Evolutionary conservation across 2,113 vertebrate species (phyloP).

Genomic region (Todiramphus chloris): DNA sequence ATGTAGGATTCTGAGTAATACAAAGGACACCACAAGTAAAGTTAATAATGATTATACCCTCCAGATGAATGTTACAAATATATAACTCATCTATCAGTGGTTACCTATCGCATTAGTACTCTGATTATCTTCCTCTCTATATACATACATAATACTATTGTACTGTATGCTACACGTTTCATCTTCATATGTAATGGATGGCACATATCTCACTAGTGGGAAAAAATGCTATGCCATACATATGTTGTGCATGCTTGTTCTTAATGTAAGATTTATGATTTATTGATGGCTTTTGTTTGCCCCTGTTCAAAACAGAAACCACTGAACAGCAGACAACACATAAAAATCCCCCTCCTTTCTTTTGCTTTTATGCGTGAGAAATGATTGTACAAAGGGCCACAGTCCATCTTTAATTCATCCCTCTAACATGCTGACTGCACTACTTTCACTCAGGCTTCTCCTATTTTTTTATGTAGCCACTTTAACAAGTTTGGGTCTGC

Average conservation of each 20-base stretch:
- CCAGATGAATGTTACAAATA: constrained; percentile 8
- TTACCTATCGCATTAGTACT: not conserved
- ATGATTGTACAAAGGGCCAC: not conserved
- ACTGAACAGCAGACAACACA: not conserved
- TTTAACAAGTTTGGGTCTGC: not conserved
- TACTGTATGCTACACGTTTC: not conserved
- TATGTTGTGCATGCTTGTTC: not conserved
- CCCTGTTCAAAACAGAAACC: not conserved
- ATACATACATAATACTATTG: not conserved
- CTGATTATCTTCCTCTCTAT: not conserved
- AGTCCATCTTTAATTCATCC: constrained; percentile 21
- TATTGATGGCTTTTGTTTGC: constrained; percentile 48
- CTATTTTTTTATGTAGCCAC: not conserved
- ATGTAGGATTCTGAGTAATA: not conserved
- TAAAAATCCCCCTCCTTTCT: not conserved
- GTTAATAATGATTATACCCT: not conserved
- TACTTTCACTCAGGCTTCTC: not conserved
- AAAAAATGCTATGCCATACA: not conserved
- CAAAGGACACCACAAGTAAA: constrained; percentile 21
- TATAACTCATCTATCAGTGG: not conserved
- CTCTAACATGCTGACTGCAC: not conserved
- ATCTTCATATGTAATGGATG: not conserved
- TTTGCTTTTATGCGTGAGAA: constrained; percentile 36
- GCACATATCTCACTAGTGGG: not conserved
- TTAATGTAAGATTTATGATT: constrained; percentile 32